These are phyloP conservation scores for Umimayanthus kanabou DNA, from an alignment of 92 coral and sea anemone genomes.

Conservation along the genomic window DNA sequence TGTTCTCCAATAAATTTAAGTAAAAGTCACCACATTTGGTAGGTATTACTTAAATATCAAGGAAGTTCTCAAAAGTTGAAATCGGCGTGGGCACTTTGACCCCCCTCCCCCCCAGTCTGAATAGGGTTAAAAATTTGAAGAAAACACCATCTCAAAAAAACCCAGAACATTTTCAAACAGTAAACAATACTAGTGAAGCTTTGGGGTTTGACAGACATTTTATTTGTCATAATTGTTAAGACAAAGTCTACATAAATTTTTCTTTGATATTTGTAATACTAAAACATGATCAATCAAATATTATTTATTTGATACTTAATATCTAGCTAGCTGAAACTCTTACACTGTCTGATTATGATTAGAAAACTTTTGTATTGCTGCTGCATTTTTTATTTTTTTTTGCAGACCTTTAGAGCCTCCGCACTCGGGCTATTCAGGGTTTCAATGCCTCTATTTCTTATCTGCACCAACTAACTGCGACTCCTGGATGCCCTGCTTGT, in stretches of 20 bases:
- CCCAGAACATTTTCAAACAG: neutral
- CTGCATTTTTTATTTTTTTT: neutral
- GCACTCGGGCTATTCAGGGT: neutral
- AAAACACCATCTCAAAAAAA: neutral
- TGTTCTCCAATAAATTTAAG: too few species aligned
- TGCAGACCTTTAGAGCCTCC: neutral
- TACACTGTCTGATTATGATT: neutral
- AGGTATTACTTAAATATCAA: too few species aligned
- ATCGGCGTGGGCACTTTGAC: too few species aligned
- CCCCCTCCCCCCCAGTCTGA: too few species aligned
- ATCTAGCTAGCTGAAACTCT: too few species aligned
- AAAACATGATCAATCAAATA: too few species aligned
- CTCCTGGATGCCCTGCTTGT: constrained; percentile 44
- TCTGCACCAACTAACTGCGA: constrained; percentile 39
- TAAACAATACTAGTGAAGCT: neutral
- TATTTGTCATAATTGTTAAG: neutral
- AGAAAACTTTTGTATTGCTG: neutral
- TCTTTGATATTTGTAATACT: too few species aligned
- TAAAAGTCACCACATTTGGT: too few species aligned
- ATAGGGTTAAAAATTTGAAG: too few species aligned
- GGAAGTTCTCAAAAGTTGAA: too few species aligned
- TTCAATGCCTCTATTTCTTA: neutral
- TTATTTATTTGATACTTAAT: too few species aligned
- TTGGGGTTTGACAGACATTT: neutral
- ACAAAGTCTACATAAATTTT: too few species aligned